These are phyloP conservation scores for Drosophila paucipuncta DNA, from an alignment of 2,888 invertebrate species.

Conservation along the genomic window DNA sequence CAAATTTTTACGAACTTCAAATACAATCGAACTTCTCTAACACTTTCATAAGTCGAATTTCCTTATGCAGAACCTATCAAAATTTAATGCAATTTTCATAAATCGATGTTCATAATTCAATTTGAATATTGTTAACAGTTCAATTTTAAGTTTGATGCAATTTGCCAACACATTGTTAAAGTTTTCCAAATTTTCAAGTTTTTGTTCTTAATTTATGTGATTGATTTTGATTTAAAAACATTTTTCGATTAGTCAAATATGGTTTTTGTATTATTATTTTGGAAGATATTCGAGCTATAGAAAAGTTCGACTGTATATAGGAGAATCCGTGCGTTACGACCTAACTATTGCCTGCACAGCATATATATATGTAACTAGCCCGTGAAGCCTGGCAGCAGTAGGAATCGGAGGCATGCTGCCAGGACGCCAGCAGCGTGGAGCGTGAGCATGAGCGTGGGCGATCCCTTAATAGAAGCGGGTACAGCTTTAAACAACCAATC, in stretches of 20 bases:
- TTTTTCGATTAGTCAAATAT: neutral
- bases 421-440: conserved; percentile 23
- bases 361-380: conserved; percentile 20
- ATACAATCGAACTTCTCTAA: conserved; percentile 9
- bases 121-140: neutral
- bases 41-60: neutral
- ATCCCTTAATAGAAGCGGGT: conserved; percentile 32
- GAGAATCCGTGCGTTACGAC: conserved; percentile 36
- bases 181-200: neutral
- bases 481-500: conserved; percentile 74
- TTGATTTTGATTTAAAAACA: neutral
- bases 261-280: neutral
- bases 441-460: neutral
- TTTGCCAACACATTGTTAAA: neutral
- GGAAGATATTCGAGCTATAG: neutral
- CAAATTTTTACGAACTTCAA: conserved; percentile 28
- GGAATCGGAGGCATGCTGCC: conserved; percentile 57
- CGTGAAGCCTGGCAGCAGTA: conserved; percentile 56
- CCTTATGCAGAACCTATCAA: neutral
- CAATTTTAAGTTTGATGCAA: neutral
- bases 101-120: neutral
- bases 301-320: conserved; percentile 6
- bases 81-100: neutral
- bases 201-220: too few relatives aligned
- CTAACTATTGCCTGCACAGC: conserved; percentile 31